Conservation (phyloP, 1,140 invertebrate species). For the Pseudomyrmex gracilis region DNA sequence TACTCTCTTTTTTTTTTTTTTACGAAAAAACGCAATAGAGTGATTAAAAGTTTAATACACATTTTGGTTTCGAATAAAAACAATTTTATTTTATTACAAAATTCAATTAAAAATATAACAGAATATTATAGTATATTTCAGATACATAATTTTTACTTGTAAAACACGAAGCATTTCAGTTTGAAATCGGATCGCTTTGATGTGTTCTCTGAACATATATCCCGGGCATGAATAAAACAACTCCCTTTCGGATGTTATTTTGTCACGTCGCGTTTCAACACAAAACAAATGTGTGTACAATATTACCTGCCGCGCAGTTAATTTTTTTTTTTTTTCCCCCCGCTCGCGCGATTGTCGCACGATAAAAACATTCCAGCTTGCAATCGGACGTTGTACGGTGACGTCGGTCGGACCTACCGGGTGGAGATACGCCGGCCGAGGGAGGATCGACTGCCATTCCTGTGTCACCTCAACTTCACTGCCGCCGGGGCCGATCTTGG, state of each 20-base stretch:
- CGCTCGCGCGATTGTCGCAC: background rate
- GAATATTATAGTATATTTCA: conserved; percentile 5
- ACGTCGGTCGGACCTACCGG: conserved; percentile 92
- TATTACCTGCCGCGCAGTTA: too few relatives aligned
- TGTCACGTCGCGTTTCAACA: background rate
- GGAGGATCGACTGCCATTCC: conserved; percentile 91
- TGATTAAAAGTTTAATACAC: conserved; percentile 18
- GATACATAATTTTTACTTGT: background rate
- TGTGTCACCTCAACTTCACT: conserved; percentile 93
- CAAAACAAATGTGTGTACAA: background rate
- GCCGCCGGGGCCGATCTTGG: conserved; percentile 90
- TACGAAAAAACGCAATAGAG: background rate
- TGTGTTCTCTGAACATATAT: background rate
- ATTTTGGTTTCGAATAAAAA: conserved; percentile 26
- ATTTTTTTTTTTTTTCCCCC: background rate
- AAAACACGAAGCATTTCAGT: background rate
- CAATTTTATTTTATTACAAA: conserved; percentile 8
- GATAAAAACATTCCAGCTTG: conserved; percentile 88
- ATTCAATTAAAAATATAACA: background rate
- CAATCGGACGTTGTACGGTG: conserved; percentile 93
- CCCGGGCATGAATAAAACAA: too few relatives aligned
- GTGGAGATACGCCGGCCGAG: conserved; percentile 90
- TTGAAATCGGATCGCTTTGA: background rate
- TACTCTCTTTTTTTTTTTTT: conserved; percentile 8
- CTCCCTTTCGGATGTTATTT: conserved; percentile 12